Evolutionary conservation across 2,888 invertebrate genomes (phyloP), one percentile per base, ranked within the genome.

Genomic region (Myopa testacea): DNA sequence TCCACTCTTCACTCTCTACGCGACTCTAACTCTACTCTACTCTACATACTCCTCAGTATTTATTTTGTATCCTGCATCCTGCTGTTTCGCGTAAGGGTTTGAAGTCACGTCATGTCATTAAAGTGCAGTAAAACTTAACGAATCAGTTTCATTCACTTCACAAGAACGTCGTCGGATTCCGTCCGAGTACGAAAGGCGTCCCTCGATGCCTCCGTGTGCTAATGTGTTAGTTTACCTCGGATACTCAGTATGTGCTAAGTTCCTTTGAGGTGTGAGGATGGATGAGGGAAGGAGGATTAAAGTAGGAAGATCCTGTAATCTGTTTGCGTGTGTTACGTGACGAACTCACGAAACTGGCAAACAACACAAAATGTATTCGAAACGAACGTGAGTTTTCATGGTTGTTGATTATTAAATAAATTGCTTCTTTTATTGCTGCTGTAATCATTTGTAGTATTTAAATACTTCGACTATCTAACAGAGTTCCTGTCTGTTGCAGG

Each of bases 41-140:
- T 26, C 26, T 26, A 26, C 26, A 26, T 26, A 26, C 26, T 26
- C 26, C 26, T 26, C 26, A 26, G 26, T 26, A 2, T 26, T 26
- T 26, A 26, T 26, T 26, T 26, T 26, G 26, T 26, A 8, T 45
- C 45, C 45, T 45, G 45, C 4, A 10, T 45, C 55, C 55, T 16
- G 55, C 55, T 55, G 55, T 12, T 4, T 8, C 34, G 6, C 62
- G 37, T 63, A 63, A 26, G 14, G 19, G 63, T 52, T 52, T 62
- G 50, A 45, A 74, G 74, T 74, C 74, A 74, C 74, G 74, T 74
- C 74, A 74, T 74, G 50, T 52, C 45, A 74, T 74, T 74, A 65
- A 52, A 74, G 37, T n/a, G 50, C 26, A 50, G 65, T 60, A 40
- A 40, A 72, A 58, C 58, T 40, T 8, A 65, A 74, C 65, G 63